phyloP scores from a whole-genome alignment of 1,140 invertebrate genomes.

The Danaus plexippus region DNA sequence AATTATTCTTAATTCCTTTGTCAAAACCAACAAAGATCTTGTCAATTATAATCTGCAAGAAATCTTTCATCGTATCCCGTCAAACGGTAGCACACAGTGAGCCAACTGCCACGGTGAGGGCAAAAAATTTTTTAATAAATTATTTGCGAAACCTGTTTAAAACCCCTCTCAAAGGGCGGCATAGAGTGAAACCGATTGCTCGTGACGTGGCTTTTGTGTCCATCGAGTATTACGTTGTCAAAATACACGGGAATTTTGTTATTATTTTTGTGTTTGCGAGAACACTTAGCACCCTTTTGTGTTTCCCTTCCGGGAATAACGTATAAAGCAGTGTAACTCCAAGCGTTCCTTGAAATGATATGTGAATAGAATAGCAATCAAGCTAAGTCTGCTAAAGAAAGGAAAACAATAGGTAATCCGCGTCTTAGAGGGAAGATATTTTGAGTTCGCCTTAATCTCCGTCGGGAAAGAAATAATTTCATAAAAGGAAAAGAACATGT shows the following conservation, averaged over 20 bases:
- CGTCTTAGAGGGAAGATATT: slow-evolving; percentile 23
- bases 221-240: slow-evolving; percentile 68
- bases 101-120: slow-evolving; percentile 35
- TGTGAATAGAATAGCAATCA: slow-evolving; percentile 59
- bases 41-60: slow-evolving; percentile 66
- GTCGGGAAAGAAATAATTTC: slow-evolving; percentile 23
- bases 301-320: slow-evolving; percentile 47
- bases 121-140: slow-evolving; percentile 69
- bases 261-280: slow-evolving; percentile 70
- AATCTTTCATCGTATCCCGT: slow-evolving; percentile 55
- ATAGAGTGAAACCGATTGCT: slow-evolving; percentile 63
- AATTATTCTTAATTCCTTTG: slow-evolving; percentile 60
- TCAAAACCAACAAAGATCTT: slow-evolving; percentile 64
- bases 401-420: slow-evolving; percentile 41
- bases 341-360: slow-evolving; percentile 48
- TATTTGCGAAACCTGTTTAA: slow-evolving; percentile 65
- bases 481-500: slow-evolving; percentile 27
- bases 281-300: slow-evolving; percentile 67
- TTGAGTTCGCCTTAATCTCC: slow-evolving; percentile 27
- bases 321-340: slow-evolving; percentile 41
- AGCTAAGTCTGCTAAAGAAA: slow-evolving; percentile 27
- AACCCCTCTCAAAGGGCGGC: slow-evolving; percentile 60
- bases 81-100: slow-evolving; percentile 58
- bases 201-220: slow-evolving; percentile 65
- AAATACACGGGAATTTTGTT: slow-evolving; percentile 69